Evolutionary conservation across 1,140 invertebrate species (phyloP), one percentile per base, ranked within the genome.

Genomic region (Sinella curviseta): DNA sequence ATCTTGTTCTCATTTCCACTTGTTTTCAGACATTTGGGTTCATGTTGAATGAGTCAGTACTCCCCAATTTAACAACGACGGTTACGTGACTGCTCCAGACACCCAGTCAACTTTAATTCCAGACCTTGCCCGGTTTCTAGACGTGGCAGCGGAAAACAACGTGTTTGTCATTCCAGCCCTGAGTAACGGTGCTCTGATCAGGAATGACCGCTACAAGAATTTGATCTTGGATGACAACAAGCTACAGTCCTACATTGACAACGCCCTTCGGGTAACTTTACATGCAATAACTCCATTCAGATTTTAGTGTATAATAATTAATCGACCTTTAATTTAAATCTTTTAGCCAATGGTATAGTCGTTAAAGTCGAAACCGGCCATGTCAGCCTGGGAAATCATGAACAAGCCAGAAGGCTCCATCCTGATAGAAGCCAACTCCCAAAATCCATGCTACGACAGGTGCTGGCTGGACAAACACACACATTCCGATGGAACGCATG

Each of bases 341-440:
- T 84, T 55, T 84, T 84, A 86, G 85, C 85, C 75, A 17, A 80
- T 84, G 67, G 84, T 84, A 14, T 76, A 78, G n/a, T 86, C 84
- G 0, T 82, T 88, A 17, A 86, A 85, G 33, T 82, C 83, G 26
- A 85, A 87, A 74, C 86, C 85, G 0, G 86, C 87, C 2, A 80
- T 88, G 16, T 87, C 84, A 1, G 86, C 86, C 35, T 87, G 86
- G 85, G 87, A 88, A 73, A 86, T 87, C 14, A 86, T 87, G 74
- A 88, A 88, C 75, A 87, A 88, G 79, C 85, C 86, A 1, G 87
- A 88, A 82, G 87, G 87, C 28, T 84, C 86, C 54, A 81, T 88
- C 1, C 83, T 65, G 16, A 85, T 83, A 55, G 78, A 82, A 55
- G n/a, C n/a, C n/a, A 57, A 73, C 16, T 84, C 84, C 77, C 55